Evolutionary conservation across 2,888 invertebrate species (phyloP), one percentile per base, ranked within the genome.

Genomic region (Cheilosia soror): DNA sequence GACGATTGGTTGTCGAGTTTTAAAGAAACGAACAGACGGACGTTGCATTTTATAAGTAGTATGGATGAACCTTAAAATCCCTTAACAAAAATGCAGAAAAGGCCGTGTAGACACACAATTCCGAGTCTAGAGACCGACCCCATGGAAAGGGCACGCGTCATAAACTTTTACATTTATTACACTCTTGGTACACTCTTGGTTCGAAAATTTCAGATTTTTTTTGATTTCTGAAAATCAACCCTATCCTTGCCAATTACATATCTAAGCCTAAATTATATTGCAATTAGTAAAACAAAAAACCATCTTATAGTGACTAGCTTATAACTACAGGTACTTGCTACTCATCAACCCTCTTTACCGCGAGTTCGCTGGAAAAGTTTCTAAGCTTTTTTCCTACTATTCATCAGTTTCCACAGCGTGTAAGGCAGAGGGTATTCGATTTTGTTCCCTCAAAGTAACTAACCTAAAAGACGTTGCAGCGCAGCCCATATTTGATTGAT

Each of bases 401-500:
- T 37, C 49, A 66, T 37, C 72, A 7, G 60, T 25, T 53, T 69
- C 15, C 40, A 20, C 49, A 62, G 42, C 29, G 29, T 63, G 40
- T 53, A 72, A 62, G 60, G 25, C 51, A 58, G 37, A 40, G 51
- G 42, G 55, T 49, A 42, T 75, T 77, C 20, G 27, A 15, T 62
- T 66, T 57, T 55, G 55, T 37, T 27, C n/a, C 53, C 11, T 11
- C 31, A 27, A 57, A 76, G 65, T 75, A 79, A 69, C 57, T 63
- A 75, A 69, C 68, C 47, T 58, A 79, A 71, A 69, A 60, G 73
- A 49, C 57, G 40, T 58, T 72, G 65, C 72, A 85, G 81, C 81
- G 75, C 85, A 85, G 81, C 85, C 81, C 85, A 81, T 81, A 77
- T 85, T 85, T 85, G 85, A 85, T 85, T 85, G 85, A 85, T 85